Evolutionary conservation across 1,140 invertebrate species (phyloP), one percentile per base, ranked within the genome.

Genomic region (Uloborus diversus): DNA sequence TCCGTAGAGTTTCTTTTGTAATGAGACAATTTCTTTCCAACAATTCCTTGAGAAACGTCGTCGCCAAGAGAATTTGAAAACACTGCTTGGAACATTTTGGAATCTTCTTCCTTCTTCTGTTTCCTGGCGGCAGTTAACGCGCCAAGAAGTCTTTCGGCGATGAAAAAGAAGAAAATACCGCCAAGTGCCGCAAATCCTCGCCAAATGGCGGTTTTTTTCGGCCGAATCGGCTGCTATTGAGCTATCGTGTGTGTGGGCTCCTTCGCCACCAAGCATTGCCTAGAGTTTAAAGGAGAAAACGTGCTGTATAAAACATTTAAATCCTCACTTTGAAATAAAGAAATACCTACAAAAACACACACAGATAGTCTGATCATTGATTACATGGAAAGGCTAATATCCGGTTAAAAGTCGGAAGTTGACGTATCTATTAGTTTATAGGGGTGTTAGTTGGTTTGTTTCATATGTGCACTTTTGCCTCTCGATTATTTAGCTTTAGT

Each of bases 131-230:
- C 71, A 5, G 84, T 84, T 13, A 84, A 73, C 30, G 85, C 82
- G 11, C 82, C 84, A 61, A 88, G 82, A 11, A 87, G 32, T 35
- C 85, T 82, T 62, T 88, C 86, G 25, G 85, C 82, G 4, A 86
- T 66, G 80, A 88, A 88, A 79, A 88, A 88, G 57, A 87, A 82
- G 76, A 85, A 86, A 20, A 88, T 85, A 0, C 86, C 86, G 7
- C 51, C 33, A 13, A 88, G 82, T 5, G 84, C 86, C 20, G 83
- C 78, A 11, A 87, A 81, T n/a, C 86, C 86, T 81, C 86, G 86
- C 81, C 85, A 86, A 23, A 87, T 81, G 2, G 76, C 76, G 11
- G 25, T 28, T n/a, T 59, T n/a, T 69, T 32, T 79, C 76, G 1
- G 35, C n/a, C 30, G 9, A 25, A 17, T 37, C 51, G 1, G 20